Percentiles rank a stretch among this genome's conserved stretches.
These are phyloP conservation scores for Lathronympha strigana DNA, from an alignment of 2,888 invertebrate species.

Conservation along the genomic window DNA sequence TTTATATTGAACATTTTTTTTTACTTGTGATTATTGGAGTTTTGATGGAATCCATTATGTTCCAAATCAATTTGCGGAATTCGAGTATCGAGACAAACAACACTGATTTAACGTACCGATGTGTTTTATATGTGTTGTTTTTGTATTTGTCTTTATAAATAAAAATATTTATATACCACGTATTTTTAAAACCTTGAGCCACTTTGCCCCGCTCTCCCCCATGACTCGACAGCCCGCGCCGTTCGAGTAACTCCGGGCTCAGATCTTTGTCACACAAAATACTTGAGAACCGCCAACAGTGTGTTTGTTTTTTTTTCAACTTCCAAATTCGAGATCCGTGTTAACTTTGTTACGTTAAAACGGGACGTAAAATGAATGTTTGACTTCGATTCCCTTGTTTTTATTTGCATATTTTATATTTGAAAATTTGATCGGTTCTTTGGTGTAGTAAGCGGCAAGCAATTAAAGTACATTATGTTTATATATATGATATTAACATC, in stretches of 20 bases:
- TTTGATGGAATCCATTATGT: too few relatives aligned
- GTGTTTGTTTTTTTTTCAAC: constrained; percentile 63
- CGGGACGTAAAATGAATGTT: constrained; percentile 35
- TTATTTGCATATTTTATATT: constrained; percentile 37
- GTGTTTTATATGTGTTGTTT: too few relatives aligned
- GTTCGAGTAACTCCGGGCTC: constrained; percentile 61
- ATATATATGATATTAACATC: too few relatives aligned
- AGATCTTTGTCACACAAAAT: constrained; percentile 71
- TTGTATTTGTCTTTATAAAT: neutral
- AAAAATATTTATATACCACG: neutral
- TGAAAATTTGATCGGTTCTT: too few relatives aligned
- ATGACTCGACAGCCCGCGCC: constrained; percentile 44
- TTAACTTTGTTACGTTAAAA: constrained; percentile 55
- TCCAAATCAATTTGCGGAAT: too few relatives aligned
- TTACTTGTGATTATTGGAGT: too few relatives aligned
- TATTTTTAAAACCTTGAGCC: neutral
- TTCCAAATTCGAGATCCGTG: constrained; percentile 56
- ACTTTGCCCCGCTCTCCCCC: constrained; percentile 44
- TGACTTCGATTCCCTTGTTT: constrained; percentile 37
- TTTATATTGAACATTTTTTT: too few relatives aligned
- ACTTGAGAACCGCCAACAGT: constrained; percentile 59
- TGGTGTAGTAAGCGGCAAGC: too few relatives aligned
- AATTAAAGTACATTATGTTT: too few relatives aligned
- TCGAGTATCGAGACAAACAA: too few relatives aligned
- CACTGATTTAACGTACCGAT: too few relatives aligned